These are phyloP conservation scores for Labeo rohita DNA, from an alignment of 2,113 vertebrate species.

Conservation along the genomic window DNA sequence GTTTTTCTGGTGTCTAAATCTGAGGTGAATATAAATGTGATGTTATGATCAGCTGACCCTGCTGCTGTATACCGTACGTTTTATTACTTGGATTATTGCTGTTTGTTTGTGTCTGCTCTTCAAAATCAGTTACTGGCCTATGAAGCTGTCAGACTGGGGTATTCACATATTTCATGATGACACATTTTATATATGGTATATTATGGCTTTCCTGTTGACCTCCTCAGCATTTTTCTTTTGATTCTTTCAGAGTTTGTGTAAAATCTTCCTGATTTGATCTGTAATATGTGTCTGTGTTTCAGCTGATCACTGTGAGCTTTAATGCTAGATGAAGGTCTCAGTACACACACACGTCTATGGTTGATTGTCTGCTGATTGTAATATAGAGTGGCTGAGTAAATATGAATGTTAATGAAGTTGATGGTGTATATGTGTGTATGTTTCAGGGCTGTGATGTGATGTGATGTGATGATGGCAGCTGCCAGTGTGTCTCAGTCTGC, in stretches of 20 bases:
- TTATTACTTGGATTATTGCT: neutral
- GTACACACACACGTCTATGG: neutral
- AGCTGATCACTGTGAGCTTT: neutral
- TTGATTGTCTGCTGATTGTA: neutral
- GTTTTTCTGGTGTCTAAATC: neutral
- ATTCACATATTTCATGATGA: neutral
- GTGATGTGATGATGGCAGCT: conserved; percentile 88
- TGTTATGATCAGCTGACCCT: neutral
- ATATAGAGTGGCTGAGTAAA: neutral
- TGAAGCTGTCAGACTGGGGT: neutral
- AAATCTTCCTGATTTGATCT: neutral
- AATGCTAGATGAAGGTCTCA: neutral
- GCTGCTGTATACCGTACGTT: neutral
- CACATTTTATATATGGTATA: neutral
- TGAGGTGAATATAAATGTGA: neutral
- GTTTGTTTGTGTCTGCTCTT: neutral
- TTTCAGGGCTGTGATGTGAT: conserved; percentile 83
- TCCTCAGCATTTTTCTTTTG: neutral
- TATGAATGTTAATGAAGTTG: neutral
- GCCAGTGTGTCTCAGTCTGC: conserved; percentile 85
- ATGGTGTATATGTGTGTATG: neutral
- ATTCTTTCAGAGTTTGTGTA: neutral
- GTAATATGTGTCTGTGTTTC: neutral
- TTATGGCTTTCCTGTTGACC: too few relatives aligned
- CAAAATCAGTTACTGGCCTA: neutral